A percentile compares a stretch with the other conserved stretches of the same genome.
These are phyloP conservation scores for Paralichthys olivaceus DNA, from an alignment of 2,113 vertebrate species.

Conservation along the genomic window DNA sequence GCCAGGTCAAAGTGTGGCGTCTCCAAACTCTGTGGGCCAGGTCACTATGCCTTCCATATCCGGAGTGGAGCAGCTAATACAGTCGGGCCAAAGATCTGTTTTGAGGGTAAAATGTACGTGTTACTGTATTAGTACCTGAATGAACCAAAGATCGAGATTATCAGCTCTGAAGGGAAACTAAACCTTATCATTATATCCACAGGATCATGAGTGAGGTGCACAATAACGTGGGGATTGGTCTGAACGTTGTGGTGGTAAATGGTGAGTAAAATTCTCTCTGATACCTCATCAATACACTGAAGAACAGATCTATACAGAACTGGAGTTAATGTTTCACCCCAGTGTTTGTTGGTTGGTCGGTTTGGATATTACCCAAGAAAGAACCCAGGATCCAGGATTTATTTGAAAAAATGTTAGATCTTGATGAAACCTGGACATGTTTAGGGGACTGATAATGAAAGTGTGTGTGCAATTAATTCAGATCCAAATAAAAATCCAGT, in stretches of 20 bases:
- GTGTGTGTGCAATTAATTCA: too few relatives aligned
- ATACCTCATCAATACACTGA: background rate
- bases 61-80: constrained; percentile 86
- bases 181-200: constrained; percentile 34
- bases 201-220: constrained; percentile 87
- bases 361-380: too few relatives aligned
- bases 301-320: background rate
- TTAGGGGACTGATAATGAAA: too few relatives aligned
- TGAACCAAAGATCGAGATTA: background rate
- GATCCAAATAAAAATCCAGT: too few relatives aligned
- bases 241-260: constrained; percentile 88
- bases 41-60: constrained; percentile 84
- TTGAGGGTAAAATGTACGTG: constrained; percentile 84
- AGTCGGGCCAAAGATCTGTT: constrained; percentile 90
- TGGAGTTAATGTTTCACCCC: too few relatives aligned
- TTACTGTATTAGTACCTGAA: background rate
- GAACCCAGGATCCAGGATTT: too few relatives aligned
- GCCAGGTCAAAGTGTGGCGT: constrained; percentile 76
- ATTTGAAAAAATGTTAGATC: too few relatives aligned
- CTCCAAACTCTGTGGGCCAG: constrained; percentile 70
- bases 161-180: constrained; percentile 1
- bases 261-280: constrained; percentile 79
- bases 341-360: too few relatives aligned
- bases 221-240: constrained; percentile 87
- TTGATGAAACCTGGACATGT: too few relatives aligned